These are phyloP conservation scores for Hormiphora californensis DNA, from an alignment of 37 sponge, comb jelly and placozoan genomes.

Conservation along the genomic window DNA sequence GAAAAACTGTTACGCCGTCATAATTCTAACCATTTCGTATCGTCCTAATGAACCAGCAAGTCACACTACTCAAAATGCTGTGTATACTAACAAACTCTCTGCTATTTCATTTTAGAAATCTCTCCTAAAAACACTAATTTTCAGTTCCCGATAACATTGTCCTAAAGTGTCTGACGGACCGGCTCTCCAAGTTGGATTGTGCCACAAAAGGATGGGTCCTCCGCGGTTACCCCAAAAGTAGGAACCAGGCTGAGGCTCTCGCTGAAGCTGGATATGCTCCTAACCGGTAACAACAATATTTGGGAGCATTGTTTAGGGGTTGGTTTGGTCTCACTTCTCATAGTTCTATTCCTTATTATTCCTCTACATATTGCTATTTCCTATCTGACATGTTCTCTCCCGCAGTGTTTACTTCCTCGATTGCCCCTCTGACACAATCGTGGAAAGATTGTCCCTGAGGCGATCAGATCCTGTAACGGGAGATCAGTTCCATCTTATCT, in stretches of 20 bases:
- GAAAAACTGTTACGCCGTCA: too few relatives aligned
- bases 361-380: background rate
- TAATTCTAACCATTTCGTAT: too few relatives aligned
- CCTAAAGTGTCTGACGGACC: constrained; percentile 58
- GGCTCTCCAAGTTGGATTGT: constrained; percentile 74
- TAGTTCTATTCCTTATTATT: too few relatives aligned
- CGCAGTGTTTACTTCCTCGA: constrained; percentile 80
- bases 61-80: too few relatives aligned
- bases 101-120: too few relatives aligned
- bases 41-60: too few relatives aligned
- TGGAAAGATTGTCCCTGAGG: constrained; percentile 72
- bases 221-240: constrained; percentile 78
- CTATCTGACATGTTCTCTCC: background rate
- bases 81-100: too few relatives aligned
- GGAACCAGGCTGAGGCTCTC: constrained; percentile 82
- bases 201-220: constrained; percentile 81
- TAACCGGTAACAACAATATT: constrained; percentile 63
- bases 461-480: constrained; percentile 50
- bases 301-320: too few relatives aligned
- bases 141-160: constrained; percentile 88
- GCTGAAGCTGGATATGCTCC: constrained; percentile 62
- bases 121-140: too few relatives aligned
- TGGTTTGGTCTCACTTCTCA: too few relatives aligned
- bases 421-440: constrained; percentile 64
- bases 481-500: constrained; percentile 63